These are phyloP conservation scores for Momotus momota DNA, from an alignment of 2,797 vertebrate genomes.

Conservation along the genomic window DNA sequence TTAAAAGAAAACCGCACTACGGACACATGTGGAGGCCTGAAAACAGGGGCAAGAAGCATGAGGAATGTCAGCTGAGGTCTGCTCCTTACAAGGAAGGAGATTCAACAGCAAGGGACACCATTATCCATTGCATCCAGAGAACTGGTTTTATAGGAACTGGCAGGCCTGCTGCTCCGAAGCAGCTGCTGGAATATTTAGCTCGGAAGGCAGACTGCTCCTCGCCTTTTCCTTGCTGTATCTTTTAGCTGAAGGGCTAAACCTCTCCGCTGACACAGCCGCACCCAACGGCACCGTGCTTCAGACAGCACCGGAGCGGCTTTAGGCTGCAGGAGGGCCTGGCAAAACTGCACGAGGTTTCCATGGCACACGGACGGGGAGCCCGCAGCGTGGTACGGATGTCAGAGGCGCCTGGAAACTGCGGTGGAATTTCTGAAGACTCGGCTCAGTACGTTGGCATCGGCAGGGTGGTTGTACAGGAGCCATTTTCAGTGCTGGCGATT, in stretches of 20 bases:
- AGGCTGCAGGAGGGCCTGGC: not conserved
- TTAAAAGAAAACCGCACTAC: slow-evolving; percentile 8
- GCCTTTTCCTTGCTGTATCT: not conserved
- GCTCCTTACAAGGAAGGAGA: not conserved
- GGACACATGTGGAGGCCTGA: slow-evolving; percentile 21
- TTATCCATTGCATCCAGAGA: not conserved
- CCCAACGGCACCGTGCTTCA: not conserved
- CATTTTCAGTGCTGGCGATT: not conserved
- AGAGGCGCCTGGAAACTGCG: not conserved
- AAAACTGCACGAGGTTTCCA: not conserved
- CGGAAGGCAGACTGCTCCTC: not conserved
- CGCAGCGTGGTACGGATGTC: not conserved
- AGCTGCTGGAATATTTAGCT: not conserved
- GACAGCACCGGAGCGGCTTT: fast-evolving
- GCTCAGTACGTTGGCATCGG: fast-evolving
- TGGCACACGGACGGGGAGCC: fast-evolving
- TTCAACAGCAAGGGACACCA: not conserved
- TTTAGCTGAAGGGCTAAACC: not conserved
- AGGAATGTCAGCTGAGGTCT: not conserved
- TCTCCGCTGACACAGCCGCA: not conserved
- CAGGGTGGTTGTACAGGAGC: not conserved
- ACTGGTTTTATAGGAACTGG: not conserved
- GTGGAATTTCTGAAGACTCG: fast-evolving
- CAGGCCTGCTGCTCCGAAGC: not conserved
- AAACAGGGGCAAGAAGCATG: not conserved